Evolutionary conservation across 2,113 vertebrate species (phyloP).

Genomic region (Macroglossus sobrinus): DNA sequence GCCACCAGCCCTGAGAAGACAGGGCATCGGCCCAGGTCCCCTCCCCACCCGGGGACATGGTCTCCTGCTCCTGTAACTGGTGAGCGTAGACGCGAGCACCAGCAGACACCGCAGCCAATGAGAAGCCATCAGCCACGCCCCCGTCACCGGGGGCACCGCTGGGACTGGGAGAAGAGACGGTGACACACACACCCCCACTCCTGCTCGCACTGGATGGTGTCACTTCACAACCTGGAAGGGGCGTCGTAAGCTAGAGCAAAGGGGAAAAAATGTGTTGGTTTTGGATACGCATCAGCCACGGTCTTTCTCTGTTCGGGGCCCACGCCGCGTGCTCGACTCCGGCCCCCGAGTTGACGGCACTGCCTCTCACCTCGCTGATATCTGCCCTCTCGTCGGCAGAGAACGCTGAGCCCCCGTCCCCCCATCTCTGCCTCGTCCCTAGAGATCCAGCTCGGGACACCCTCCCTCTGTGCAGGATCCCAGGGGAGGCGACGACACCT

Average conservation of each 20-base stretch:
- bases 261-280: neutral
- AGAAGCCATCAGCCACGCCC: neutral
- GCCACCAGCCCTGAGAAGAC: neutral
- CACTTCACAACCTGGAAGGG: neutral
- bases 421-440: neutral
- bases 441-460: neutral
- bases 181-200: neutral
- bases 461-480: neutral
- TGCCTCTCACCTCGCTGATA: fast-evolving
- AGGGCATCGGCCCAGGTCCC: neutral
- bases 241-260: neutral
- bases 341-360: neutral
- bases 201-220: neutral
- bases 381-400: neutral
- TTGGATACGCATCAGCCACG: neutral
- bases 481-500: fast-evolving
- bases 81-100: too few relatives aligned
- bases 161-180: neutral
- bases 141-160: neutral
- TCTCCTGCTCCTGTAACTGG: too few relatives aligned
- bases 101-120: too few relatives aligned
- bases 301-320: neutral
- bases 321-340: too few relatives aligned
- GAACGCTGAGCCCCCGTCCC: neutral
- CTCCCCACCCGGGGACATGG: too few relatives aligned